Conservation (phyloP, 2,888 invertebrate genomes). For the Pandemis cinnamomeana region DNA sequence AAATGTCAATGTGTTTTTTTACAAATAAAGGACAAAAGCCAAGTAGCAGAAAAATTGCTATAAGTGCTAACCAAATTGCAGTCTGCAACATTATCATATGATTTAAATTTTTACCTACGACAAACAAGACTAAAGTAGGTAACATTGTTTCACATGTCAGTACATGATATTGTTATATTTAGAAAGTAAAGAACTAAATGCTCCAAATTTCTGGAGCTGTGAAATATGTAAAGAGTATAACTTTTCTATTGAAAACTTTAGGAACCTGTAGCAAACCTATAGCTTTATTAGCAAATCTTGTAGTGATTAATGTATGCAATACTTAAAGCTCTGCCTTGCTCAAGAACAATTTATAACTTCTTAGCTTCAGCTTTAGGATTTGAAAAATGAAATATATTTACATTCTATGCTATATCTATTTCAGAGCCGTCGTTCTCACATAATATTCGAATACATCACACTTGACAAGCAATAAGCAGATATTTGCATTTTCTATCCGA, state of each 20-base stretch:
- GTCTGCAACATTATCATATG: too few relatives aligned
- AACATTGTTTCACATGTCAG: too few relatives aligned
- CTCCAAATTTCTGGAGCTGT: too few relatives aligned
- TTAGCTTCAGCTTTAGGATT: background rate
- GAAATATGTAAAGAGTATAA: too few relatives aligned
- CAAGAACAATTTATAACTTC: background rate
- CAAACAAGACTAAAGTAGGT: too few relatives aligned
- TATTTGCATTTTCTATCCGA: conserved; percentile 28
- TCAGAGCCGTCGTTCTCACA: background rate
- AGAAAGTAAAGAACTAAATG: too few relatives aligned
- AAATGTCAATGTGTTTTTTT: background rate
- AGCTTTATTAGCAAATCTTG: background rate
- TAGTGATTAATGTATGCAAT: conserved; percentile 3
- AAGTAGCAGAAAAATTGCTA: background rate
- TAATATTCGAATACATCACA: conserved; percentile 21
- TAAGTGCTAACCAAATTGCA: background rate
- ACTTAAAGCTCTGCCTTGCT: background rate
- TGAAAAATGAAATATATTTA: background rate
- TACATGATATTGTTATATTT: too few relatives aligned
- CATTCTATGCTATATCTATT: background rate
- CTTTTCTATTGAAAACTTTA: background rate
- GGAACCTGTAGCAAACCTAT: background rate
- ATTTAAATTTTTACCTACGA: too few relatives aligned
- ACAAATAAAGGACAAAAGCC: too few relatives aligned
- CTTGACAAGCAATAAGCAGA: conserved; percentile 21